phyloP scores from a whole-genome alignment of 2,113 vertebrate genomes.

The Typhlomys cinereus region DNA sequence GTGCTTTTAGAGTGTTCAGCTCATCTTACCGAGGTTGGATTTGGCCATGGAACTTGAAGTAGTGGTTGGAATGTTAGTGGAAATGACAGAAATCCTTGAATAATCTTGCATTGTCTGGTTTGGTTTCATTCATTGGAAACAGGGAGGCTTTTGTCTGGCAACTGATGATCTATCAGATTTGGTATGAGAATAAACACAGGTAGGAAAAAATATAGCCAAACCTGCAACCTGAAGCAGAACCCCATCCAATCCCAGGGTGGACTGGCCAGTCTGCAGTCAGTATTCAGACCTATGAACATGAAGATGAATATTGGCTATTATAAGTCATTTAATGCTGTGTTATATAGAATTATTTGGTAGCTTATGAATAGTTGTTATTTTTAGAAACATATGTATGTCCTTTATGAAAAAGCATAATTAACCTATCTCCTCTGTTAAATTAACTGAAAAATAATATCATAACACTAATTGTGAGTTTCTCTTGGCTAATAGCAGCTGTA shows the following conservation, averaged over 20 bases:
- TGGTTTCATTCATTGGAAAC: neutral
- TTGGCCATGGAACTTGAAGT: neutral
- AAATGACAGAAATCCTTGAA: neutral
- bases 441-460: conserved; percentile 60
- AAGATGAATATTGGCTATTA: neutral
- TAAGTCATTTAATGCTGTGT: neutral
- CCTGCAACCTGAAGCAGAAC: neutral
- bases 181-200: neutral
- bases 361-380: neutral
- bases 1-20: neutral
- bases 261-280: neutral
- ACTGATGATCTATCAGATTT: neutral
- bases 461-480: conserved; percentile 51
- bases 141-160: neutral
- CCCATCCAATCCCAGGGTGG: neutral
- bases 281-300: neutral
- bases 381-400: neutral
- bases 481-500: conserved; percentile 51
- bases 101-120: neutral
- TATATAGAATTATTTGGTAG: neutral
- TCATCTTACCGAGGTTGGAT: neutral
- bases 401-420: conserved; percentile 17
- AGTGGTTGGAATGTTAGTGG: neutral
- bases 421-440: neutral
- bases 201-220: neutral